phyloP scores from a whole-genome alignment of 2,113 vertebrate species.

The Malaclemys terrapin region DNA sequence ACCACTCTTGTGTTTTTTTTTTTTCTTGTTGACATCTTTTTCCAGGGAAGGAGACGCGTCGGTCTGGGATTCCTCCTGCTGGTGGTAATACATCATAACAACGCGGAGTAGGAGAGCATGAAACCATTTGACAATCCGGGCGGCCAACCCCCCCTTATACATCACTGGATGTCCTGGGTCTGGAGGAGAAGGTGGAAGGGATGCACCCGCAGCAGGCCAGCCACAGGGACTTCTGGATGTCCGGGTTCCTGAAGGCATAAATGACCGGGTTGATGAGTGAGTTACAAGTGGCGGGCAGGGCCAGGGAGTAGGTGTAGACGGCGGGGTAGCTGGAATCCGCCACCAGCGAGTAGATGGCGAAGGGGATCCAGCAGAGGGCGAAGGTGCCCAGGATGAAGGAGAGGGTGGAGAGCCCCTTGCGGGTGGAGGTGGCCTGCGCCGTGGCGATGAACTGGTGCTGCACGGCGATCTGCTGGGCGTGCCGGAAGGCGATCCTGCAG shows the following conservation, averaged over 20 bases:
- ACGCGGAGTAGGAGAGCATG: background rate
- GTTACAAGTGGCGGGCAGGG: constrained; percentile 89
- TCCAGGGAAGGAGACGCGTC: constrained; percentile 42
- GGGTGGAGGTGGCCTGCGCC: constrained; percentile 83
- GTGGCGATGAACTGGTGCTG: constrained; percentile 92
- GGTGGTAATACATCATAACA: background rate
- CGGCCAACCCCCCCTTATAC: constrained; percentile 75
- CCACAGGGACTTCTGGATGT: constrained; percentile 94
- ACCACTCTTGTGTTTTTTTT: constrained; percentile 18
- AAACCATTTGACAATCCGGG: background rate
- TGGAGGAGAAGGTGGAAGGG: constrained; percentile 84
- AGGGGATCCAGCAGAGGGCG: constrained; percentile 91
- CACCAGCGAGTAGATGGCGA: constrained; percentile 91
- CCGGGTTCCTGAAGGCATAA: constrained; percentile 93
- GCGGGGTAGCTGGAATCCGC: constrained; percentile 89
- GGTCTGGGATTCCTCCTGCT: constrained; percentile 9
- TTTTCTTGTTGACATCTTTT: constrained; percentile 22
- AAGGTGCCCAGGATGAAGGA: constrained; percentile 92
- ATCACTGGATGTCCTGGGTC: constrained; percentile 91
- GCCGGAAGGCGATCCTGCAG: constrained; percentile 91
- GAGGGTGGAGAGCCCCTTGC: constrained; percentile 93
- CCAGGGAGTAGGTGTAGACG: constrained; percentile 90
- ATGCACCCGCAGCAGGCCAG: constrained; percentile 91
- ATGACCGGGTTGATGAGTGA: constrained; percentile 93
- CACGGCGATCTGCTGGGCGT: constrained; percentile 94